These are phyloP conservation scores for Leuctra nigra DNA, from an alignment of 2,888 invertebrate genomes.

Conservation along the genomic window DNA sequence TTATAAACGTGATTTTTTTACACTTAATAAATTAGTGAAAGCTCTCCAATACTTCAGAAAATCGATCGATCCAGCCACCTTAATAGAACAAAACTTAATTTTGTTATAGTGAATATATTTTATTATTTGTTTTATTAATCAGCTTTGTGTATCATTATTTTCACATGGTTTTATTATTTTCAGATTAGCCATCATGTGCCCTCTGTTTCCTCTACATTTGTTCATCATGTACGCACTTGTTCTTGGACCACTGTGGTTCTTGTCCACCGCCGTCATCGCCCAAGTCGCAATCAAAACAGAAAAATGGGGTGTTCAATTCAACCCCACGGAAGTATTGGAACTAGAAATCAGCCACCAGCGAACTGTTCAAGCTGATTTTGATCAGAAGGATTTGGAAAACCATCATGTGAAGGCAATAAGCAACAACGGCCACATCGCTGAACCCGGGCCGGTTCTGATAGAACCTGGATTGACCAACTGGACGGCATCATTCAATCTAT, in stretches of 20 bases:
- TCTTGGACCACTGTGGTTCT: constrained; percentile 47
- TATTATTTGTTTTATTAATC: too few relatives aligned
- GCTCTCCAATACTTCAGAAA: too few relatives aligned
- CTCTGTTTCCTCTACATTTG: constrained; percentile 54
- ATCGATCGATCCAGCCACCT: too few relatives aligned
- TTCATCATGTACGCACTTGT: constrained; percentile 49
- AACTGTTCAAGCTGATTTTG: constrained; percentile 42
- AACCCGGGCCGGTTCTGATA: not conserved
- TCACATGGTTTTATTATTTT: too few relatives aligned
- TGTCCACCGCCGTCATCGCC: constrained; percentile 43
- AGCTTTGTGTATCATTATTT: too few relatives aligned
- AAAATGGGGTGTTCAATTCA: constrained; percentile 37
- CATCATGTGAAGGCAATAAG: constrained; percentile 18
- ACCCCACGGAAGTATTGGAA: constrained; percentile 37
- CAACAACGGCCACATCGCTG: constrained; percentile 4
- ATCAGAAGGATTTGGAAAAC: constrained; percentile 34
- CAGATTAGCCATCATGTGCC: constrained; percentile 50
- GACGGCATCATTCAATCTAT: constrained; percentile 40
- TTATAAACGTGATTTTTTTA: too few relatives aligned
- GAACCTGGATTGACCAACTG: constrained; percentile 32
- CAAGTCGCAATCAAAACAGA: constrained; percentile 32
- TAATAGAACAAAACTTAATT: too few relatives aligned
- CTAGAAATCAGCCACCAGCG: constrained; percentile 46
- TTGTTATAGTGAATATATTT: too few relatives aligned
- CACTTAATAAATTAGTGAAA: too few relatives aligned